Conservation (phyloP, 2,888 invertebrate genomes). For the Eueremaeus valkanovi region DNA sequence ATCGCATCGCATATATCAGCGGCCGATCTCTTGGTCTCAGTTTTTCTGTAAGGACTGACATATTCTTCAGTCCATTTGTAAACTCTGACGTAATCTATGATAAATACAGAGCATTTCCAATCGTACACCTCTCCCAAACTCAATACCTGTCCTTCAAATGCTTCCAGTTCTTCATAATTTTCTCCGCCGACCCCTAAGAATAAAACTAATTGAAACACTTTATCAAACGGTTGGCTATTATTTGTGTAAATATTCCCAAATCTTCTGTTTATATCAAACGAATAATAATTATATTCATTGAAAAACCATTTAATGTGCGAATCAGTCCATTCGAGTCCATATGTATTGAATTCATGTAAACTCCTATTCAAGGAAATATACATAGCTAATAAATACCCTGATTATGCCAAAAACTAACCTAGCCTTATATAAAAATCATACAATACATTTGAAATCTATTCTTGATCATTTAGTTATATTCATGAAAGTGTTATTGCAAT, state of each 20-base stretch:
- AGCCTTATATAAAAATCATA: too few relatives aligned
- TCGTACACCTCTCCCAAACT: not conserved
- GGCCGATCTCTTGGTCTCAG: not conserved
- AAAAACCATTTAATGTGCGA: not conserved
- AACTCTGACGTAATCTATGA: slow-evolving; percentile 13
- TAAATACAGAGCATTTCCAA: not conserved
- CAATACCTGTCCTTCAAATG: not conserved
- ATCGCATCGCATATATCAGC: not conserved
- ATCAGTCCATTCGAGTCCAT: not conserved
- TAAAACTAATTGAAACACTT: not conserved
- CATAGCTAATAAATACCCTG: too few relatives aligned
- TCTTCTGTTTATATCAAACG: not conserved
- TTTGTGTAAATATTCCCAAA: not conserved
- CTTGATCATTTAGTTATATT: too few relatives aligned
- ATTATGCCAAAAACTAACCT: too few relatives aligned
- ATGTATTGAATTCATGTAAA: not conserved
- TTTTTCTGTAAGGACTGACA: not conserved
- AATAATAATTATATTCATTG: not conserved
- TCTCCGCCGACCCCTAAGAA: not conserved
- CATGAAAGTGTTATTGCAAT: too few relatives aligned
- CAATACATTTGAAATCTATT: too few relatives aligned
- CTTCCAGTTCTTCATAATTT: too few relatives aligned
- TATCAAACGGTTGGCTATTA: not conserved
- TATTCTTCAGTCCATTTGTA: not conserved
- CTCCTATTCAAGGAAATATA: too few relatives aligned